Evolutionary conservation across 2,113 vertebrate species (phyloP), one percentile per base, ranked within the genome.

Genomic region (Onychostoma macrolepis): DNA sequence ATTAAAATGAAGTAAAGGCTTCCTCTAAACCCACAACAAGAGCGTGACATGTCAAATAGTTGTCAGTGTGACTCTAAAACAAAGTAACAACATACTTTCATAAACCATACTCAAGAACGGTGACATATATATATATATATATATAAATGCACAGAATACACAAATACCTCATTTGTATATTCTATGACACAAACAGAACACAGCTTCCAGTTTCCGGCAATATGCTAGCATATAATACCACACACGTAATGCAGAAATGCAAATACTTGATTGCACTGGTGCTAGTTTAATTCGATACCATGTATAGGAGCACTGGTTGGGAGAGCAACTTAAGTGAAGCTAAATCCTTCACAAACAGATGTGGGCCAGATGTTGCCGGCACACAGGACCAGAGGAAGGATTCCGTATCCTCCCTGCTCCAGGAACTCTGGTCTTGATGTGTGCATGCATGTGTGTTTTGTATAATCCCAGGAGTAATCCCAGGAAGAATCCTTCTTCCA

Each of bases 281-380:
- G 86, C 84, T 89, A 85, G 92, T 92, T 95, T 94, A 92, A 89
- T 92, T 91, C 91, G 71, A 36, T 85, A 86, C 58, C 72, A 90
- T 91, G 89, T 90, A 89, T 69, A 81, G 90, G 36, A 88, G 83
- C 53, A 88, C 87, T 81, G 91, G 93, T 92, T 86, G 85, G 89
- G 77, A 91, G 94, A 93, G 84, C 91, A 92, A 94, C 90, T 92
- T 93, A 94, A 92, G 92, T 90, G 91, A 87, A 92, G 86, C 83
- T 93, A 95, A 94, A 94, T 94, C 93, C 93, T 91, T 80, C 80
- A 88, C 90, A 91, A 94, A 92, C 93, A 95, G 93, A 93, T 94
- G 94, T 93, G 91, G 90, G 92, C 92, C 94, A 95, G 94, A 93
- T 94, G 95, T 94, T 91, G 58, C 89, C 28, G 43, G 89, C 90